phyloP scores from a whole-genome alignment of 2,113 vertebrate genomes.

The Pelecanus crispus region DNA sequence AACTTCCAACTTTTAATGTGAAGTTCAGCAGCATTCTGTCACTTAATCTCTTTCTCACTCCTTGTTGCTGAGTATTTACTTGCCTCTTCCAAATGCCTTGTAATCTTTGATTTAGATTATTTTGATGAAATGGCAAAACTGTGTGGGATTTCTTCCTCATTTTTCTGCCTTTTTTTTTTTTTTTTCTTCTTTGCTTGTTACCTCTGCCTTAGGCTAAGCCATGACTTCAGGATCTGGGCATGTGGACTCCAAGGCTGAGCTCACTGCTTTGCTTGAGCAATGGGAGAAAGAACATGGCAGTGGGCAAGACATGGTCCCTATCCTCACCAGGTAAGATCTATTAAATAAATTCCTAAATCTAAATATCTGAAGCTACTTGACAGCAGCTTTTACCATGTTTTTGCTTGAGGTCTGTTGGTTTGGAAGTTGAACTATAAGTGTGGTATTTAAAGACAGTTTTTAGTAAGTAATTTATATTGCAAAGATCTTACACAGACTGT shows the following conservation, averaged over 20 bases:
- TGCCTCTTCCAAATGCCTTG: background rate
- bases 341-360: background rate
- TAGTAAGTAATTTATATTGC: background rate
- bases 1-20: background rate
- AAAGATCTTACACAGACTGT: background rate
- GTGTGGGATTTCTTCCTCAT: background rate
- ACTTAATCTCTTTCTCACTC: background rate
- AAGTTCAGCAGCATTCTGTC: background rate
- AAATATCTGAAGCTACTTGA: background rate
- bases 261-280: slow-evolving; percentile 92
- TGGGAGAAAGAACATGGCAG: slow-evolving; percentile 96
- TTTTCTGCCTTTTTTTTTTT: background rate
- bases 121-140: background rate
- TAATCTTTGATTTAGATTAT: background rate
- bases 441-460: background rate
- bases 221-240: slow-evolving; percentile 84
- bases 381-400: background rate
- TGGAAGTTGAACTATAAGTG: background rate
- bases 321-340: slow-evolving; percentile 87
- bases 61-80: background rate
- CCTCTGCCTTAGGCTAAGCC: slow-evolving; percentile 68
- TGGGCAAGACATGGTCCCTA: slow-evolving; percentile 88
- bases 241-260: slow-evolving; percentile 97
- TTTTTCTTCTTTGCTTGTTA: background rate
- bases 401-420: background rate